phyloP scores from a whole-genome alignment of 1,140 invertebrate genomes.

The Melitaea cinxia region DNA sequence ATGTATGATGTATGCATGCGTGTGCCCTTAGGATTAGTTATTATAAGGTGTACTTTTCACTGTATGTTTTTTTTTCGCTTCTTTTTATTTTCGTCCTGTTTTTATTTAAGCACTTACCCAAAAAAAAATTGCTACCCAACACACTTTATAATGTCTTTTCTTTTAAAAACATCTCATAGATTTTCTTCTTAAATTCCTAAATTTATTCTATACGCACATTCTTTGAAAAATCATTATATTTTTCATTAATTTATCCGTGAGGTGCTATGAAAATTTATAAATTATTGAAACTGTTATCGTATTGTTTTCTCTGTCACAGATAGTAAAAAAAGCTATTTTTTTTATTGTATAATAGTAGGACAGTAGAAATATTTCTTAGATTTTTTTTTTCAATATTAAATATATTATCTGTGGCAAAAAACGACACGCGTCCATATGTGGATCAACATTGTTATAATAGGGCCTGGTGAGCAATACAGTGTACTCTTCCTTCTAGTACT shows the following conservation, averaged over 20 bases:
- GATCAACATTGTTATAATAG: not conserved
- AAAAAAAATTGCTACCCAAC: conserved; percentile 13
- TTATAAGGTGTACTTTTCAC: not conserved
- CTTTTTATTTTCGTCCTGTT: conserved; percentile 33
- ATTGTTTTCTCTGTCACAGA: not conserved
- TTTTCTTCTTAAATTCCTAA: not conserved
- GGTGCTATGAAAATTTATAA: not conserved
- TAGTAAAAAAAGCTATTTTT: not conserved
- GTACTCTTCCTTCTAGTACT: no score
- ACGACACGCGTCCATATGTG: not conserved
- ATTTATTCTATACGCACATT: not conserved
- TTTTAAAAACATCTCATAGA: not conserved
- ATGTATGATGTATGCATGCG: conserved; percentile 15
- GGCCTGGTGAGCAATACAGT: no score
- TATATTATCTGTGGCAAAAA: conserved; percentile 5
- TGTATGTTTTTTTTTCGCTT: conserved; percentile 35
- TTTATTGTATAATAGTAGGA: no score
- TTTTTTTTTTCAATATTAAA: no score
- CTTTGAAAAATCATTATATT: not conserved
- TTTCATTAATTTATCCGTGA: not conserved
- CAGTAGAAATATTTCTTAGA: no score
- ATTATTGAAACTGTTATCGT: not conserved
- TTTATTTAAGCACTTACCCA: conserved; percentile 45
- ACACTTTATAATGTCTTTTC: not conserved
- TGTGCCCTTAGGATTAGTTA: conserved; percentile 14